Conservation (phyloP, 2,888 invertebrate species). For the Tenthredo livida region DNA sequence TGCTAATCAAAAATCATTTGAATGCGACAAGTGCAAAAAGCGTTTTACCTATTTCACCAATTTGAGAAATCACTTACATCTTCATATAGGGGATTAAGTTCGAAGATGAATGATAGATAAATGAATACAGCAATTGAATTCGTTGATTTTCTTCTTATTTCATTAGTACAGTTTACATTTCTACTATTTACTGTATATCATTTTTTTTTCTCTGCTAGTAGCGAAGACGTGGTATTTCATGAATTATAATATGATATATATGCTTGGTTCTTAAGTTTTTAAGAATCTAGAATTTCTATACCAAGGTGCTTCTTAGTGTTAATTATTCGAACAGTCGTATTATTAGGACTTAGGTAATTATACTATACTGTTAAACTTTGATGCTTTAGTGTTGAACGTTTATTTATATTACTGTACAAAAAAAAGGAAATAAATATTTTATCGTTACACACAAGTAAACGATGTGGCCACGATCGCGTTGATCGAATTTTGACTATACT, state of each 20-base stretch:
- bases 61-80: constrained; percentile 41
- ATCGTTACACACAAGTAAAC: no score
- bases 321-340: background rate
- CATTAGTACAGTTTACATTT: background rate
- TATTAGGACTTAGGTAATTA: background rate
- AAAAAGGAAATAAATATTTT: constrained; percentile 27
- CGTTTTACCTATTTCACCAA: constrained; percentile 39
- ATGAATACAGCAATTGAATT: background rate
- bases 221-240: background rate
- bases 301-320: constrained; percentile 2
- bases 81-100: constrained; percentile 10
- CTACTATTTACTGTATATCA: background rate
- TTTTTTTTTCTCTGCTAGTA: background rate
- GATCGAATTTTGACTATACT: no score
- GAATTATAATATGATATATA: background rate
- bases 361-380: constrained; percentile 1
- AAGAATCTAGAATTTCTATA: background rate
- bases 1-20: constrained; percentile 41
- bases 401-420: constrained; percentile 16
- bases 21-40: constrained; percentile 45
- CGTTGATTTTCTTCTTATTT: background rate
- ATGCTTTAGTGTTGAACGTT: background rate
- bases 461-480: no score
- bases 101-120: background rate
- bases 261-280: background rate